Percentiles rank a stretch among this genome's conserved stretches.
Conservation (phyloP, 2,888 invertebrate species). For the Nasonovia ribisnigri region DNA sequence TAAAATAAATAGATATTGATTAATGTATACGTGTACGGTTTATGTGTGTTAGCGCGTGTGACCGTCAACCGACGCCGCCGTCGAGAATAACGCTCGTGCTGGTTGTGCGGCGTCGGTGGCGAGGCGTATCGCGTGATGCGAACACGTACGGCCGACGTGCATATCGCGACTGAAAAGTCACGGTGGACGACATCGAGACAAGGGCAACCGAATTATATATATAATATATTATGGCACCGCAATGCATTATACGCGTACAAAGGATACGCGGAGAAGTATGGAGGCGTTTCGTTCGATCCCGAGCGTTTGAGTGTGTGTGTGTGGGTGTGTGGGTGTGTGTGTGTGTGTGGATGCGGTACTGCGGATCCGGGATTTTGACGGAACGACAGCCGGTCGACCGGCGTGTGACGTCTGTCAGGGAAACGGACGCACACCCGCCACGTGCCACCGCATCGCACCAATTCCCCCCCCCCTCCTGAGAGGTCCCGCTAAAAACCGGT, state of each 20-base stretch:
- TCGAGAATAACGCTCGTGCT: neutral
- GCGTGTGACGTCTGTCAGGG: neutral
- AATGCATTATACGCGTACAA: neutral
- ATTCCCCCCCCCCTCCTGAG: neutral
- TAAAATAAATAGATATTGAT: conserved; percentile 7
- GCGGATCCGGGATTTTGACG: conserved; percentile 13
- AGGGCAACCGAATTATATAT: neutral
- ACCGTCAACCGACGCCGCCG: neutral
- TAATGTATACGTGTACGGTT: neutral
- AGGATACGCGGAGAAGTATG: too few relatives aligned
- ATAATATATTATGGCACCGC: neutral
- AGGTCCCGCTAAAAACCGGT: neutral
- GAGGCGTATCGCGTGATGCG: conserved; percentile 6
- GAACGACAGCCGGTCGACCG: neutral
- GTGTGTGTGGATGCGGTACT: neutral
- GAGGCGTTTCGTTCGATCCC: too few relatives aligned
- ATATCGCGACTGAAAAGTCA: neutral
- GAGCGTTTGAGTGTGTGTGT: neutral
- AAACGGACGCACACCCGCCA: neutral
- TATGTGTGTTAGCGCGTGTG: neutral
- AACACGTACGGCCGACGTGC: neutral
- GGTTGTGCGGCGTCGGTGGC: neutral
- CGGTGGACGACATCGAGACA: neutral
- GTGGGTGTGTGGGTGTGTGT: neutral
- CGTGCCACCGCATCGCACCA: neutral